Evolutionary conservation across 2,113 vertebrate species (phyloP).

Genomic region (Siphamia tubifer): DNA sequence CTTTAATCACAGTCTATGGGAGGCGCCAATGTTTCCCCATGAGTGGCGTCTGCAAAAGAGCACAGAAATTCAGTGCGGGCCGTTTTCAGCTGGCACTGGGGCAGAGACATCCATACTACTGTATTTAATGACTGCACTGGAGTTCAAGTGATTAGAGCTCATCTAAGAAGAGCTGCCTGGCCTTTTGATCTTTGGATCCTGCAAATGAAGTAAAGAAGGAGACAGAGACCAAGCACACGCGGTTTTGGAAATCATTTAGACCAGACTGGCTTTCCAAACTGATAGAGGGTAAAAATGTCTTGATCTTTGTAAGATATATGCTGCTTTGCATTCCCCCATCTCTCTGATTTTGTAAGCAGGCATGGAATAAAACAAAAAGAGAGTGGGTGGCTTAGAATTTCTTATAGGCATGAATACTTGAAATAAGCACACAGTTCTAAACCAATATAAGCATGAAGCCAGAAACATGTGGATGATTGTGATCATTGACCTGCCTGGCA

Average conservation of each 20-base stretch:
- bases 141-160: conserved; percentile 66
- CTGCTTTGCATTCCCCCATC: conserved; percentile 31
- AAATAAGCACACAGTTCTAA: conserved; percentile 9
- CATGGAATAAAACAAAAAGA: neutral
- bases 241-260: conserved; percentile 68
- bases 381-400: conserved; percentile 8
- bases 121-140: conserved; percentile 57
- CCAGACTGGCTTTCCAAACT: conserved; percentile 53
- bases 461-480: conserved; percentile 39
- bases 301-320: conserved; percentile 65
- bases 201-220: conserved; percentile 62
- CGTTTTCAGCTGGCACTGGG: conserved; percentile 44
- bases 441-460: conserved; percentile 34
- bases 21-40: conserved; percentile 70
- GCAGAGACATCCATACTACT: conserved; percentile 61
- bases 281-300: conserved; percentile 71
- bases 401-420: conserved; percentile 6
- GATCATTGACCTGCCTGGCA: conserved; percentile 48
- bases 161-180: conserved; percentile 47
- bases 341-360: conserved; percentile 12
- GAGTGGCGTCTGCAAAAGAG: conserved; percentile 60
- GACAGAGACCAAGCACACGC: conserved; percentile 69
- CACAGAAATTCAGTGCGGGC: conserved; percentile 47
- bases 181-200: conserved; percentile 68
- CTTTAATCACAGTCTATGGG: conserved; percentile 77